Evolutionary conservation across 1,140 invertebrate species (phyloP).

Genomic region (Adelges cooleyi): DNA sequence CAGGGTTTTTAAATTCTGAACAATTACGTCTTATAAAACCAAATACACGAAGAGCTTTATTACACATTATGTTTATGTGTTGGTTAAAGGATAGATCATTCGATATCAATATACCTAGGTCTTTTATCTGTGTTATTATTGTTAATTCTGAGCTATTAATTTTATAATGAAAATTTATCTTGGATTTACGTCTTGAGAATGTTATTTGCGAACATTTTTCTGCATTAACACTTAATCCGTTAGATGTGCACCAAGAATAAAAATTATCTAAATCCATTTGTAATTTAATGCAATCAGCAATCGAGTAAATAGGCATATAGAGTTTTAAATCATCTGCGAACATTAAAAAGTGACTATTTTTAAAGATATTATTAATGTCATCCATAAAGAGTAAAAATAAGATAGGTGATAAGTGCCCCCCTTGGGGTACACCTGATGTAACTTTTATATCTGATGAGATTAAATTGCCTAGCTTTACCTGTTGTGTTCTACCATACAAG

Average conservation of each 20-base stretch:
- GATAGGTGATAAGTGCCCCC: not conserved
- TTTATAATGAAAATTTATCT: not conserved
- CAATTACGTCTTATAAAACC: not conserved
- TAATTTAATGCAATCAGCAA: not conserved
- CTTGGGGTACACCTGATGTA: slow-evolving; percentile 3
- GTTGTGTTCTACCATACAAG: not conserved
- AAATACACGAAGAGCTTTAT: not conserved
- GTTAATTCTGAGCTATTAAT: not conserved
- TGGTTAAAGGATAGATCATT: not conserved
- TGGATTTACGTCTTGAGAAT: not conserved
- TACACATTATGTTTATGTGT: not conserved
- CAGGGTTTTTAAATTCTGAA: not conserved
- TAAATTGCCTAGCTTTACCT: not conserved
- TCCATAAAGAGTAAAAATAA: slow-evolving; percentile 13
- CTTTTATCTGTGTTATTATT: not conserved
- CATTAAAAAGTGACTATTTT: not conserved
- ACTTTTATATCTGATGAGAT: not conserved
- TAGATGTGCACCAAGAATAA: not conserved
- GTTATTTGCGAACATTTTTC: not conserved
- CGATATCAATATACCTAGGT: not conserved
- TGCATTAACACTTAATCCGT: not conserved
- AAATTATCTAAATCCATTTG: not conserved
- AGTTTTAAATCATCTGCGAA: slow-evolving; percentile 11
- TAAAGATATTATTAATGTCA: not conserved
- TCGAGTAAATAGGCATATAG: not conserved